Conservation (phyloP, 2,797 vertebrate genomes). For the Lerista edwardsae region DNA sequence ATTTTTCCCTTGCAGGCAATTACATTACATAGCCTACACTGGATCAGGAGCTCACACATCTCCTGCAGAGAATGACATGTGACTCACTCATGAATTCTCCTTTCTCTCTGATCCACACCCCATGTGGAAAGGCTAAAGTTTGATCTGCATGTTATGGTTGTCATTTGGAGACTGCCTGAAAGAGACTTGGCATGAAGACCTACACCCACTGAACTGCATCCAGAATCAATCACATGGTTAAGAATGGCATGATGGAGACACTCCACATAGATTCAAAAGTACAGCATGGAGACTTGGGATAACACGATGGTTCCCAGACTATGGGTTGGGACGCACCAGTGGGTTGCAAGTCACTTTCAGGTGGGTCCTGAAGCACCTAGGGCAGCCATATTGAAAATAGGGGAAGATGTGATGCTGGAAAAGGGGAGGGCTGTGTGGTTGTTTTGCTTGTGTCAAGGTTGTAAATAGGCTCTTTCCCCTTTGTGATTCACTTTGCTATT, state of each 20-base stretch:
- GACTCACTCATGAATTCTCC: neutral
- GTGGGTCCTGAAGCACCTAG: too few relatives aligned
- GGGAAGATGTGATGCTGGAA: too few relatives aligned
- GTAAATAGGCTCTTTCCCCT: too few relatives aligned
- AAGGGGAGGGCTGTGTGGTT: too few relatives aligned
- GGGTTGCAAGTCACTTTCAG: too few relatives aligned
- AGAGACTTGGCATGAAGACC: too few relatives aligned
- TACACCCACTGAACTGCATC: neutral
- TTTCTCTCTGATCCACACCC: neutral
- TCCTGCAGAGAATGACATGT: neutral
- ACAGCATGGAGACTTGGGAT: neutral
- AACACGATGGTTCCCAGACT: too few relatives aligned
- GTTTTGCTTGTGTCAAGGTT: too few relatives aligned
- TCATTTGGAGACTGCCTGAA: neutral
- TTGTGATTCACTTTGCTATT: too few relatives aligned
- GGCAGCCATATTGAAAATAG: too few relatives aligned
- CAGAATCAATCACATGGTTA: too few relatives aligned
- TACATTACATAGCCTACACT: neutral
- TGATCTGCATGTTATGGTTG: neutral
- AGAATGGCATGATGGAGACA: neutral
- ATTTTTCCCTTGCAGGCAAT: neutral
- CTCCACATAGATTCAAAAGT: neutral
- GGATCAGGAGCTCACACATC: neutral
- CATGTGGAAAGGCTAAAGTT: neutral
- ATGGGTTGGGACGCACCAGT: too few relatives aligned